These are phyloP conservation scores for Paracentrotus lividus DNA, from an alignment of 53 echinoderm and acorn worm genomes.

Conservation along the genomic window DNA sequence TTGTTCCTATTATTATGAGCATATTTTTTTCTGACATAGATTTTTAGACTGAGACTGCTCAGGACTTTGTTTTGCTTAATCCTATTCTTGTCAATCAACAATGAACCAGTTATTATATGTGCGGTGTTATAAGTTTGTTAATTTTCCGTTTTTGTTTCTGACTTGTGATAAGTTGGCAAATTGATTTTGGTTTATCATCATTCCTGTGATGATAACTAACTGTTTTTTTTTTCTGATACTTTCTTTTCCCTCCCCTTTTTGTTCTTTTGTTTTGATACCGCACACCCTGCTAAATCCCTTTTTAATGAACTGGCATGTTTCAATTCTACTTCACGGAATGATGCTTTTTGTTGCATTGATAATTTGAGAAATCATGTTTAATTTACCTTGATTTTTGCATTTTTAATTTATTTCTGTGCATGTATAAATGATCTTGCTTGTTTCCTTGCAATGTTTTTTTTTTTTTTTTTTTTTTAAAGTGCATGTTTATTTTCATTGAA, in stretches of 20 bases:
- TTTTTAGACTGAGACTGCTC: background rate
- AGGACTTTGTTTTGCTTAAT: background rate
- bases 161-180: background rate
- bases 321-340: background rate
- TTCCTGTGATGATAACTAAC: slow-evolving; percentile 65
- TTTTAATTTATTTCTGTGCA: background rate
- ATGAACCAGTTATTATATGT: background rate
- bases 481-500: background rate
- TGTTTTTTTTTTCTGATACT: slow-evolving; percentile 66
- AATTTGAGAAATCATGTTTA: background rate
- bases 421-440: slow-evolving; percentile 10
- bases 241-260: slow-evolving; percentile 68
- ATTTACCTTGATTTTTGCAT: background rate
- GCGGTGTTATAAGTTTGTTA: slow-evolving; percentile 39
- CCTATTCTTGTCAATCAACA: background rate
- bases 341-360: slow-evolving; percentile 23
- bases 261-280: slow-evolving; percentile 65
- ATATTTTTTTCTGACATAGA: background rate
- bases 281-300: slow-evolving; percentile 32
- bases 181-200: slow-evolving; percentile 47
- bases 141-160: slow-evolving; percentile 23
- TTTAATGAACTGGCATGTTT: background rate
- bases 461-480: background rate
- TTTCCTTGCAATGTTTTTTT: background rate
- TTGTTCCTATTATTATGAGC: background rate